Evolutionary conservation across 2,888 invertebrate species (phyloP), one percentile per base, ranked within the genome.

Genomic region (Nomada fucata): DNA sequence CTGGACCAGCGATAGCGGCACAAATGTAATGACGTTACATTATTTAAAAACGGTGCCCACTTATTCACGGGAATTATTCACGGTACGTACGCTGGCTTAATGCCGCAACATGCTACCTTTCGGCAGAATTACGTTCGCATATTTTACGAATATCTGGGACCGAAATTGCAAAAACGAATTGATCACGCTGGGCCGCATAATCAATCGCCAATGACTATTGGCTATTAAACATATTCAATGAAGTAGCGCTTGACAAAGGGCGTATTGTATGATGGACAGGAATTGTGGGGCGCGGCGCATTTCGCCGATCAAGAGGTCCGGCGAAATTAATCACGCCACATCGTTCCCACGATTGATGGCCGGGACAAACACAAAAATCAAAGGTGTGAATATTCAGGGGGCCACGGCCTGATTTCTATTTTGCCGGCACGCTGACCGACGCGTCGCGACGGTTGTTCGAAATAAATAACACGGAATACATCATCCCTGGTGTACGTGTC

Each of bases 391-490:
- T 76, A 71, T 85, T 78, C 82, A 75, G 61, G 68, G 13, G 55
- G 47, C 47, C 52, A 60, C 63, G 65, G 68, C 64, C 73, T 80
- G 85, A 87, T 87, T 86, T 87, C 87, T 80, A 87, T 84, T 84
- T 82, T 63, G 63, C 73, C 59, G 55, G 36, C 61, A 61, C 76
- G n/a, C 20, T 55, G 70, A 76, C 76, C 71, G 69, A 18, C 64
- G 63, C 7, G 36, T 36, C 36, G 36, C 36, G 36, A 36, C 36
- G 36, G 36, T 69, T 76, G 81, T 68, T 68, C 73, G 84, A 86
- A 88, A 90, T 88, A 89, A 87, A 89, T 86, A 84, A 86, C 86
- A 79, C 76, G 65, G 76, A 83, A 86, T 87, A 82, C 83, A 86
- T 89, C 89, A 84, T 86, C 64, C 65, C 13, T 50, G 18, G 69